Base-by-base conservation (phyloP, 2,113 vertebrate genomes). In the Ochotona curzoniae region DNA sequence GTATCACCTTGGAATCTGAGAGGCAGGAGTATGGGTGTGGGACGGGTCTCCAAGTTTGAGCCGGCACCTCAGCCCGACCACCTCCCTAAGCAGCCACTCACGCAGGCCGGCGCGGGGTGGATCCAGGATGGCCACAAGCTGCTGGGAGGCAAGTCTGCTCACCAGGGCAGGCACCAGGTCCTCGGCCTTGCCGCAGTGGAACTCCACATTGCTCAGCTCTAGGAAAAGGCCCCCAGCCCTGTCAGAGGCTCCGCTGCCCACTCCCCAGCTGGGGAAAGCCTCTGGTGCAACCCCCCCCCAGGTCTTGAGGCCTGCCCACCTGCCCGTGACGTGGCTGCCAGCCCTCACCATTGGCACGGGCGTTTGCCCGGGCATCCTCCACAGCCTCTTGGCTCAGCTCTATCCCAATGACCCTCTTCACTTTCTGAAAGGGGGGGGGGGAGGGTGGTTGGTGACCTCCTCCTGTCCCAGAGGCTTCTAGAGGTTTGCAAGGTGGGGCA, bases 331-430 rank as follows among this genome's bases (percentile, higher is more conserved):
- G 18, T 10, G 28, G 12, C 11, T 3, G 0, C 3, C 21, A 20
- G 47, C 51, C 61, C 88, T 97, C 96, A 99, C 99, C 99, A 0
- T 99, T 99, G 26, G 99, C 96, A 87, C 98, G 95, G 60, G 99
- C 99, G 0, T 99, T 99, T 26, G 97, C 98, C 96, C 98, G 98
- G 83, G 99, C 99, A 0, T 99, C 99, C 66, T 99, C 98, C 94
- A 99, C 99, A 0, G 99, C 99, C 94, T 99, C 99, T 85, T 99
- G 99, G 89, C 99, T 99, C 89, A 99, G 94, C 83, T 99, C 99
- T 26, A 99, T 99, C 82, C 99, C 99, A 74, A 99, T 98, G 69
- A 99, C 99, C 96, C 98, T 99, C 98, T 98, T 99, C 14, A 99
- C 99, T 80, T 98, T 98, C 99, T 99, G 88, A 0, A 95, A 70